Percentiles rank a stretch among this genome's conserved stretches.
phyloP scores from a whole-genome alignment of 2,113 vertebrate genomes.

The Riparia riparia region DNA sequence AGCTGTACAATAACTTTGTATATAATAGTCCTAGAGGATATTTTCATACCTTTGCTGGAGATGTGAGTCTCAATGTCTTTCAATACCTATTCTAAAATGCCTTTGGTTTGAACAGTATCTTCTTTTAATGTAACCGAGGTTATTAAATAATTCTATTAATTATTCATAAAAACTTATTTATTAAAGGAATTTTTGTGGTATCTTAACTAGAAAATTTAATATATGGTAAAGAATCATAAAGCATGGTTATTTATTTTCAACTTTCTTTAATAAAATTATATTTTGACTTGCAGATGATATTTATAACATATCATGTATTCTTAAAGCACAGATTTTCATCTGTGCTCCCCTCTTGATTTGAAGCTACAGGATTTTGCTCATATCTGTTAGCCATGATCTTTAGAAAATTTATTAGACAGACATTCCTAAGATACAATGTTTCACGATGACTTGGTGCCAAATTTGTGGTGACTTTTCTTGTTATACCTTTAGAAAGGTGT shows the following conservation, averaged over 20 bases:
- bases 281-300: background rate
- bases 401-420: background rate
- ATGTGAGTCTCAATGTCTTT: slow-evolving; percentile 73
- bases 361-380: background rate
- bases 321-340: background rate
- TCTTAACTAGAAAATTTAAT: background rate
- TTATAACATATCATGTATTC: background rate
- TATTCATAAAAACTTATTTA: background rate
- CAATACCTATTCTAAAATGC: background rate
- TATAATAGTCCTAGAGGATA: slow-evolving; percentile 92
- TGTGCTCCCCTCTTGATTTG: background rate
- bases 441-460: background rate
- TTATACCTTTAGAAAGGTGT: background rate
- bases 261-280: background rate
- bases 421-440: background rate
- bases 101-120: background rate
- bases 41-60: slow-evolving; percentile 97
- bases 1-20: slow-evolving; percentile 96
- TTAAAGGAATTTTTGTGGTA: background rate
- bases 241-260: background rate
- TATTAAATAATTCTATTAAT: background rate
- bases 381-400: background rate
- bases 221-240: background rate
- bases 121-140: background rate
- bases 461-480: background rate